phyloP scores from a whole-genome alignment of 2,888 invertebrate species.

The Mimachlamys varia region DNA sequence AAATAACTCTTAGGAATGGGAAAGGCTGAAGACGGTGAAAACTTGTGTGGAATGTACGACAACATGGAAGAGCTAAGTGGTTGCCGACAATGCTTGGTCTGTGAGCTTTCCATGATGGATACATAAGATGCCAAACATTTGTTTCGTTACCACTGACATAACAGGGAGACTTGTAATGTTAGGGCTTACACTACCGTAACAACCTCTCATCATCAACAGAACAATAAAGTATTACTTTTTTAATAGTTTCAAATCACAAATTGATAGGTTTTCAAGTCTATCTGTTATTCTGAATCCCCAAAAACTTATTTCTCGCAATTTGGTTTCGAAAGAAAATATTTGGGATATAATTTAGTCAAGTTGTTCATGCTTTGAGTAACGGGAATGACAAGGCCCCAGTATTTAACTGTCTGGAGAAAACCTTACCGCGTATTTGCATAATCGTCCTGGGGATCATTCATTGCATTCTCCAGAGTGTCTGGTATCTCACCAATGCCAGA shows the following conservation, averaged over 20 bases:
- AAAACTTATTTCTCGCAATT: neutral
- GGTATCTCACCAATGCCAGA: slow-evolving; percentile 31
- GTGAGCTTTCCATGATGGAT: neutral
- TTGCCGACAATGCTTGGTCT: neutral
- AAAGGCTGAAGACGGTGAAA: neutral
- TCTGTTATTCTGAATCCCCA: neutral
- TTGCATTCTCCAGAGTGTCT: slow-evolving; percentile 24
- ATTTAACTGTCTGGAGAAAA: slow-evolving; percentile 22
- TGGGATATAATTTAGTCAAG: neutral
- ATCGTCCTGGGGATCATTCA: slow-evolving; percentile 27
- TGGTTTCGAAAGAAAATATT: neutral
- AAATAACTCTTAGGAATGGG: neutral
- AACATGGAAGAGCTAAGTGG: neutral
- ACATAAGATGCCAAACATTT: slow-evolving; percentile 8
- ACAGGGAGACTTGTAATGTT: neutral
- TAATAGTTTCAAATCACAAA: neutral
- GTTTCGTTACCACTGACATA: neutral
- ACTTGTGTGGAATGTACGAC: neutral
- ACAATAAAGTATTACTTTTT: neutral
- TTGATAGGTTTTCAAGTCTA: neutral
- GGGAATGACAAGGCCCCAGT: neutral
- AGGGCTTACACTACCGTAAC: neutral
- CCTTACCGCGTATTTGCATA: slow-evolving; percentile 13
- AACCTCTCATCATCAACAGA: neutral
- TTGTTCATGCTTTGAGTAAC: neutral